phyloP scores from a whole-genome alignment of 2,888 invertebrate genomes.

The Oasisia sp. region DNA sequence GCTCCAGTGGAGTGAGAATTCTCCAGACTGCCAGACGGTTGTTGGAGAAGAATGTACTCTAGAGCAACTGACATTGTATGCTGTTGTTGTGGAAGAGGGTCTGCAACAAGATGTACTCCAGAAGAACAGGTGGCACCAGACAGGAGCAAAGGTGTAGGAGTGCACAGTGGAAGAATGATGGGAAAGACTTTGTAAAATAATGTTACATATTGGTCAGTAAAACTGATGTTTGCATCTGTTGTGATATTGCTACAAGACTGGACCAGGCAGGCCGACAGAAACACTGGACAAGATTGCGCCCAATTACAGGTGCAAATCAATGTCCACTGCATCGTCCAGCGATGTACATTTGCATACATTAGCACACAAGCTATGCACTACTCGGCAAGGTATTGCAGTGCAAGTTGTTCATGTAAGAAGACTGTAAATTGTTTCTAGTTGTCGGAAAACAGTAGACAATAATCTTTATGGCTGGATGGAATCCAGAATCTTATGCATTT shows the following conservation, averaged over 20 bases:
- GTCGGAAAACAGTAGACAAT: background rate
- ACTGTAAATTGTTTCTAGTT: background rate
- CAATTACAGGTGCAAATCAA: background rate
- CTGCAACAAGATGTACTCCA: background rate
- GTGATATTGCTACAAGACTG: conserved; percentile 17
- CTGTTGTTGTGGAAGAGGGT: background rate
- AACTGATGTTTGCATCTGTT: background rate
- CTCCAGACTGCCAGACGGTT: background rate
- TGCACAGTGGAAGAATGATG: background rate
- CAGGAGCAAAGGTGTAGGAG: background rate
- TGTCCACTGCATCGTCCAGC: background rate
- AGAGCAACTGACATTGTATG: background rate
- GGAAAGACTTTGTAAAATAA: background rate
- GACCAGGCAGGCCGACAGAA: background rate
- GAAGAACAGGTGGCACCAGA: background rate
- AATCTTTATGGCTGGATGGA: conserved; percentile 7
- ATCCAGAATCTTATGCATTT: conserved; percentile 10
- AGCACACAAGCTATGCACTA: background rate
- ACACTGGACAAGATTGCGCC: background rate
- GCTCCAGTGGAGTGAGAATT: background rate
- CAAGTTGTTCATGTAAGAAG: background rate
- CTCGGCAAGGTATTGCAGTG: background rate
- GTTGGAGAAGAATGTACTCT: background rate
- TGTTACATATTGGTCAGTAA: background rate
- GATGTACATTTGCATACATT: background rate